Percentiles rank a stretch among this genome's conserved stretches.
Conservation (phyloP, 1,140 invertebrate species). For the Mactra quadrangularis region DNA sequence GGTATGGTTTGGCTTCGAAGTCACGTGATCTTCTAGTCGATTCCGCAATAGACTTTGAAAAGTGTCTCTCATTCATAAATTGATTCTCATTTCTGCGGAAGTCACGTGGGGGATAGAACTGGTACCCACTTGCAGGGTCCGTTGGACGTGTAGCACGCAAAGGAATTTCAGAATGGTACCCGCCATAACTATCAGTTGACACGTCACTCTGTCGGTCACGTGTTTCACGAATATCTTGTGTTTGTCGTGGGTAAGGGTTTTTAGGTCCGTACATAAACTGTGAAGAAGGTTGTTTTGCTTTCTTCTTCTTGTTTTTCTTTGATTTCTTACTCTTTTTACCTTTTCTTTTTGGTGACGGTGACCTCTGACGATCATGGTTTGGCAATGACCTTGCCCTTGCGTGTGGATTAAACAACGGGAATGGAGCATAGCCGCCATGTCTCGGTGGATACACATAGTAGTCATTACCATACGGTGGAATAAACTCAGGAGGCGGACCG, state of each 20-base stretch:
- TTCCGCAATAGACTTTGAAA: constrained; percentile 73
- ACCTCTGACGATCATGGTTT: constrained; percentile 62
- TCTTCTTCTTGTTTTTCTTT: constrained; percentile 71
- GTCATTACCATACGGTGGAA: constrained; percentile 56
- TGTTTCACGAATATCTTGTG: too few relatives aligned
- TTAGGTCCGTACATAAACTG: not conserved
- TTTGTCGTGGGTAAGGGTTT: not conserved
- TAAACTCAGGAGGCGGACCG: constrained; percentile 37
- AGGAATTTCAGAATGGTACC: constrained; percentile 75
- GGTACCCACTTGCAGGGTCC: constrained; percentile 33
- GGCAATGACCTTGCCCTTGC: constrained; percentile 71
- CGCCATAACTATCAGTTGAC: constrained; percentile 70
- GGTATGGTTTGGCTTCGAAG: constrained; percentile 47
- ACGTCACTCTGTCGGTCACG: constrained; percentile 62
- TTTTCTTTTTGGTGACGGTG: constrained; percentile 52
- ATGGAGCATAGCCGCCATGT: constrained; percentile 57
- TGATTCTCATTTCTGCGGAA: constrained; percentile 74
- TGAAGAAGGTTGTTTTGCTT: constrained; percentile 32
- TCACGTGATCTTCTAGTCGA: constrained; percentile 62
- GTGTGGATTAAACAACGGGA: constrained; percentile 54
- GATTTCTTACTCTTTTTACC: constrained; percentile 67
- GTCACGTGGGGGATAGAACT: constrained; percentile 69
- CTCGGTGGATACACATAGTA: constrained; percentile 60
- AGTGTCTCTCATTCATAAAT: constrained; percentile 77
- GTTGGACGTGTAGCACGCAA: not conserved